A percentile compares a stretch with the other conserved stretches of the same genome.
phyloP scores from a whole-genome alignment of 2,797 vertebrate genomes.

The Sternotherus odoratus region DNA sequence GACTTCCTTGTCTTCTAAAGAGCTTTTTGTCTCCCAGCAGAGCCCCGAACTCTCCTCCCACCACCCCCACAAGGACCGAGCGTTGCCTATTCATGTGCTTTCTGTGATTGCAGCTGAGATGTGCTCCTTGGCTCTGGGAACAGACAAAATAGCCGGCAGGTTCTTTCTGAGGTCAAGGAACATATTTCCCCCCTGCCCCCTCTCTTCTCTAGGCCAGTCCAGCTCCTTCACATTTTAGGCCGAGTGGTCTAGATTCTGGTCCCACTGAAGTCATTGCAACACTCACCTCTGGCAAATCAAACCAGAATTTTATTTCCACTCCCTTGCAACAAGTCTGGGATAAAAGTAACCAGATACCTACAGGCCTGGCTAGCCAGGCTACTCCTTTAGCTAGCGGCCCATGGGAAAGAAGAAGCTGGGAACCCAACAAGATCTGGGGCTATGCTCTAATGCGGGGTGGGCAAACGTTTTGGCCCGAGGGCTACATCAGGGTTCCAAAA shows the following conservation, averaged over 20 bases:
- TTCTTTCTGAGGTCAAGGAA: not conserved
- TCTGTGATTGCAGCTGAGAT: slow-evolving; percentile 25
- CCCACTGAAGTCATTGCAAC: not conserved
- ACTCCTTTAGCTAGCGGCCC: not conserved
- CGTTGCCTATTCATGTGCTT: slow-evolving; percentile 31
- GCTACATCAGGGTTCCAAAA: no score
- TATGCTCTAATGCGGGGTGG: not conserved
- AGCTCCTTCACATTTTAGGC: rapidly evolving
- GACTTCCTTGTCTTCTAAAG: slow-evolving; percentile 11
- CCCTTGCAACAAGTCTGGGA: no score
- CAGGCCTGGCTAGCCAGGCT: no score
- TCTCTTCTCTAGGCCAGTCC: not conserved
- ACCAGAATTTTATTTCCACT: not conserved
- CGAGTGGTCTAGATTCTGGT: not conserved
- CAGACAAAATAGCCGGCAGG: slow-evolving; percentile 29
- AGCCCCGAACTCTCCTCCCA: slow-evolving; percentile 19
- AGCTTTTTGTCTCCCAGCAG: not conserved
- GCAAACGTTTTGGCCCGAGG: no score
- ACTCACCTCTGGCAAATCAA: not conserved
- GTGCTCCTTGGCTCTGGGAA: slow-evolving; percentile 15
- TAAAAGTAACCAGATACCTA: no score
- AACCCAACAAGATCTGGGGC: not conserved
- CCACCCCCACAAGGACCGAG: slow-evolving; percentile 37
- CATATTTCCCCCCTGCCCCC: not conserved
- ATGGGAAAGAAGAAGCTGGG: not conserved